phyloP scores from a whole-genome alignment of 1,140 invertebrate genomes.

The Bombus confusus region DNA sequence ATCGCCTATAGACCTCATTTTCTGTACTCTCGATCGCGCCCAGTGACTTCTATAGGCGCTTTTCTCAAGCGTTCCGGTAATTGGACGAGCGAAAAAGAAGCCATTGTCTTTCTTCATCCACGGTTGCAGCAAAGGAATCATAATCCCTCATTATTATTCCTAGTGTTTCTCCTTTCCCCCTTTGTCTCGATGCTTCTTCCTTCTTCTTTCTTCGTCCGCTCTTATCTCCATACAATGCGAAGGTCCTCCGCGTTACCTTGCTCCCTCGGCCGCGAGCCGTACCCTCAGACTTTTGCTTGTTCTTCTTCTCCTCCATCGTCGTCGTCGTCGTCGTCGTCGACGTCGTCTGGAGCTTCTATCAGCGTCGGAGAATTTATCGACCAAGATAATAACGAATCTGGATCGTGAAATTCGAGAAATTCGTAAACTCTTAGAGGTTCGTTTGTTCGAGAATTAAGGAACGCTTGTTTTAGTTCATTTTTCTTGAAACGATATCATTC shows the following conservation, averaged over 20 bases:
- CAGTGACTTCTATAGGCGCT: slow-evolving; percentile 52
- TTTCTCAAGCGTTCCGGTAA: slow-evolving; percentile 61
- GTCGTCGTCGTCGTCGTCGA: not conserved
- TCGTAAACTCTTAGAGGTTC: not conserved
- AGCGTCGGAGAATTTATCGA: not conserved
- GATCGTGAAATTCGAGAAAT: not conserved
- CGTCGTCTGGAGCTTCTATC: not conserved
- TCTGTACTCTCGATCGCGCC: slow-evolving; percentile 57
- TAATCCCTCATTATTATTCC: slow-evolving; percentile 62
- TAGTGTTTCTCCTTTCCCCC: slow-evolving; percentile 38
- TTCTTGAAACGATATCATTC: not conserved
- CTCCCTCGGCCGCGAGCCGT: slow-evolving; percentile 12
- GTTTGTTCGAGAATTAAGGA: not conserved
- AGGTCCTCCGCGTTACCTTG: slow-evolving; percentile 40
- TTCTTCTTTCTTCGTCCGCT: slow-evolving; percentile 26
- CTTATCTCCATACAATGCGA: slow-evolving; percentile 46
- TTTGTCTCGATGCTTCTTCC: slow-evolving; percentile 6
- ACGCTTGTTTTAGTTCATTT: not conserved
- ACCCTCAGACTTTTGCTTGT: slow-evolving; percentile 35
- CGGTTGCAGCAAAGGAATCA: slow-evolving; percentile 41
- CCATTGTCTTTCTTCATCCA: slow-evolving; percentile 49
- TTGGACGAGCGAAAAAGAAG: slow-evolving; percentile 65
- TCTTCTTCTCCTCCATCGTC: not conserved
- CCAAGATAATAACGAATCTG: not conserved
- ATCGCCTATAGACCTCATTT: slow-evolving; percentile 39